phyloP scores from a whole-genome alignment of 2,888 invertebrate genomes.

The Lissonota sp. region DNA sequence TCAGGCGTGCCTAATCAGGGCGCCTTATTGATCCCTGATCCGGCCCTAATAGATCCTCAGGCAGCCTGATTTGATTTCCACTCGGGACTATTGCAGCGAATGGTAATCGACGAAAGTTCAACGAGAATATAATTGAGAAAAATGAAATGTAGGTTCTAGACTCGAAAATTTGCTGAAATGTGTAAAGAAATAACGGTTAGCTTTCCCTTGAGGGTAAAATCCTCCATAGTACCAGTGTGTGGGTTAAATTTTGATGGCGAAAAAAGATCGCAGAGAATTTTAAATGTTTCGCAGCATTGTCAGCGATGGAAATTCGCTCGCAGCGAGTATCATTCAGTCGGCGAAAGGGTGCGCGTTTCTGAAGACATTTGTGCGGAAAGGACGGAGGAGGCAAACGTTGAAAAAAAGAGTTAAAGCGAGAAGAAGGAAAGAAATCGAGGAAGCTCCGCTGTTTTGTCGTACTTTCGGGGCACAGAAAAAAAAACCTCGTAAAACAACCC shows the following conservation, averaged over 20 bases:
- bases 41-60: too few species aligned
- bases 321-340: conserved; percentile 18
- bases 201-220: too few species aligned
- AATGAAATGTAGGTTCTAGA: too few species aligned
- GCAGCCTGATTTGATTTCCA: too few species aligned
- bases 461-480: conserved; percentile 1
- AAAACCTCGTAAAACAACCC: conserved; percentile 16
- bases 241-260: neutral
- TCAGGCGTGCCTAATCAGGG: too few species aligned
- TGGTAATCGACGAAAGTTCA: too few species aligned
- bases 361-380: conserved; percentile 25
- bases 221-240: too few species aligned
- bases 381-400: neutral
- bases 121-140: too few species aligned
- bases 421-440: conserved; percentile 36
- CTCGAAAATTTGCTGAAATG: too few species aligned
- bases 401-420: neutral
- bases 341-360: conserved; percentile 14
- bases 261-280: conserved; percentile 47
- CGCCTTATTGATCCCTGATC: too few species aligned
- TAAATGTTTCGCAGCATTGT: conserved; percentile 39
- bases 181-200: too few species aligned
- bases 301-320: conserved; percentile 40
- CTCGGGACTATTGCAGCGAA: too few species aligned
- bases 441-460: conserved; percentile 26